Evolutionary conservation across 2,888 invertebrate species (phyloP), one percentile per base, ranked within the genome.

Genomic region (Caenorhabditis wallacei): DNA sequence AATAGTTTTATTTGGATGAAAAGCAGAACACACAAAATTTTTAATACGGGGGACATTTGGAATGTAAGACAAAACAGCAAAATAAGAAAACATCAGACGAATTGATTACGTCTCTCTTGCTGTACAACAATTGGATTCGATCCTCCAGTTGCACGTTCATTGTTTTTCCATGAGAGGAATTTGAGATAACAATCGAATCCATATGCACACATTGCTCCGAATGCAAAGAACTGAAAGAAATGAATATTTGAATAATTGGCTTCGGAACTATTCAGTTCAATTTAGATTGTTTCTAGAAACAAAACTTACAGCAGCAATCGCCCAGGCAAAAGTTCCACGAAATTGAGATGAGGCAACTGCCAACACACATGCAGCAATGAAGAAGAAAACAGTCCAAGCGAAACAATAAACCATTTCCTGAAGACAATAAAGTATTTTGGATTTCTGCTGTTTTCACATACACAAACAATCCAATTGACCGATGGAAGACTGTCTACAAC

Each of bases 391-490:
- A 1, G 95, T 94, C 95, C 95, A 95, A 10, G 95, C 84, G 8
- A 94, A 94, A 91, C 95, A 95, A 93, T 95, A 96, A 1, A 94
- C 93, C 84, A 96, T 94, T 93, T 96, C 94, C 94, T 94, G 91
- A 26, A 92, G 91, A n/a, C 43, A 13, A 53, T n/a, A 11, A 40
- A 20, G n/a, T n/a, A n/a, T n/a, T n/a, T n/a, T n/a, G n/a, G n/a
- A n/a, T n/a, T n/a, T n/a, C n/a, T n/a, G n/a, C n/a, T n/a, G n/a
- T n/a, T 59, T 13, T 24, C 4, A 35, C 59, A 43, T 92, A 94
- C 96, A 85, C 95, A 94, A 93, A 95, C 95, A 80, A 96, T 93
- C 96, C 96, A 96, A 1, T 96, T 96, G 89, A 96, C 95, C 93
- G 94, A 95, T 92, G 95, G 95, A 92, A 95, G 94, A 92, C 95